Evolutionary conservation across 2,888 invertebrate species (phyloP).

Genomic region (Brassicogethes aeneus): DNA sequence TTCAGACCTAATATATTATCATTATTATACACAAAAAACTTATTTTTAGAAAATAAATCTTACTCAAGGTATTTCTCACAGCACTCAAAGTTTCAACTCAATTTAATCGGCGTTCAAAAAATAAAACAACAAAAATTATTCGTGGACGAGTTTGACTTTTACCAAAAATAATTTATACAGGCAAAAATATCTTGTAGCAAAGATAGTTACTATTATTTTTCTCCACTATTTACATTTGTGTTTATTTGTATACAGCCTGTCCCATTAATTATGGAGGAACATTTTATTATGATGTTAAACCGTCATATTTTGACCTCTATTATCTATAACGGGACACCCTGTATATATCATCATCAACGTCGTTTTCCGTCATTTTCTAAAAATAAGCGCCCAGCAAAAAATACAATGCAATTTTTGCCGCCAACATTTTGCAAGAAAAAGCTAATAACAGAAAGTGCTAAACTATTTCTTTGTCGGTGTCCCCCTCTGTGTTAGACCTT

Average conservation of each 20-base stretch:
- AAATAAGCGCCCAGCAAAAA: conserved; percentile 25
- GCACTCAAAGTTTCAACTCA: not conserved
- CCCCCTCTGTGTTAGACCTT: conserved; percentile 89
- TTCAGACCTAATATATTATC: conserved; percentile 31
- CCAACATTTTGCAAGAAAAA: conserved; percentile 12
- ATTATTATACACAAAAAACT: conserved; percentile 28
- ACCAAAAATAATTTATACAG: too few species aligned
- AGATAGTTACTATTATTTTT: too few species aligned
- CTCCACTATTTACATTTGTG: too few species aligned
- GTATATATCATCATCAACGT: not conserved
- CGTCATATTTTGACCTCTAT: too few species aligned
- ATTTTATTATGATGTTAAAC: too few species aligned
- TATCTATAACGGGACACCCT: too few species aligned
- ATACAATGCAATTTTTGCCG: conserved; percentile 11
- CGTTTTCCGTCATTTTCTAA: conserved; percentile 23
- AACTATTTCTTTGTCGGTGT: conserved; percentile 69
- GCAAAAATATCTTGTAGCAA: not conserved
- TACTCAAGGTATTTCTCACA: not conserved
- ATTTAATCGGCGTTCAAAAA: too few species aligned
- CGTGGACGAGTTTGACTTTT: too few species aligned
- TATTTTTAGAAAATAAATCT: conserved; percentile 31
- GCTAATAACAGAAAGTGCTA: conserved; percentile 14
- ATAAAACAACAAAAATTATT: too few species aligned
- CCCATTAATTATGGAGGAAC: too few species aligned
- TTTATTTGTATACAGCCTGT: too few species aligned